Conservation (phyloP, 1,140 invertebrate species). For the Ceratina japonica region DNA sequence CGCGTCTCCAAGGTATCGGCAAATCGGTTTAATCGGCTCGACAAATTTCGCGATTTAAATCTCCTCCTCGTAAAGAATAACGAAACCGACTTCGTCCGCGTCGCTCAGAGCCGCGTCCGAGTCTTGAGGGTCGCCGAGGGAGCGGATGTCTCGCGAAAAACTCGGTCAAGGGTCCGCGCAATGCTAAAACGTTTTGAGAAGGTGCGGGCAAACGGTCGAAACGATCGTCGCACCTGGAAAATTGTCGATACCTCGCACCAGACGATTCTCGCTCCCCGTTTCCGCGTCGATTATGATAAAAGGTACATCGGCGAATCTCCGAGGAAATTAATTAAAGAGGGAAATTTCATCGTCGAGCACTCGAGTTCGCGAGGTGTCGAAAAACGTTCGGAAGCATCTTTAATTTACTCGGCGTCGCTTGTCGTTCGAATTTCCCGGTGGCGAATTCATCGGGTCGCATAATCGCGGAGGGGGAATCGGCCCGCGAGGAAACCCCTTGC, state of each 20-base stretch:
- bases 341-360: too few species aligned
- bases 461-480: constrained; percentile 27
- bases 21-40: constrained; percentile 41
- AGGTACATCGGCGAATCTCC: too few species aligned
- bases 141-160: neutral
- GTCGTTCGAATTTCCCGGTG: neutral
- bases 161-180: neutral
- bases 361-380: neutral
- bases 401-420: neutral
- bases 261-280: too few species aligned
- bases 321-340: too few species aligned
- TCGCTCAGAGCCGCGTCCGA: too few species aligned
- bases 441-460: constrained; percentile 27
- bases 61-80: neutral
- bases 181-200: too few species aligned
- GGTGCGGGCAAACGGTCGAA: neutral
- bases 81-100: neutral
- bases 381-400: neutral
- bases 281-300: too few species aligned
- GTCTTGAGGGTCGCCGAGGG: neutral
- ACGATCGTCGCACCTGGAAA: neutral
- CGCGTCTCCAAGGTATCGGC: constrained; percentile 36
- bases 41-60: constrained; percentile 17
- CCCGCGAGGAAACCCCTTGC: neutral
- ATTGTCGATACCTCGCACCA: too few species aligned